phyloP scores from a whole-genome alignment of 2,888 invertebrate species.

The Aleiodes leptofemur region DNA sequence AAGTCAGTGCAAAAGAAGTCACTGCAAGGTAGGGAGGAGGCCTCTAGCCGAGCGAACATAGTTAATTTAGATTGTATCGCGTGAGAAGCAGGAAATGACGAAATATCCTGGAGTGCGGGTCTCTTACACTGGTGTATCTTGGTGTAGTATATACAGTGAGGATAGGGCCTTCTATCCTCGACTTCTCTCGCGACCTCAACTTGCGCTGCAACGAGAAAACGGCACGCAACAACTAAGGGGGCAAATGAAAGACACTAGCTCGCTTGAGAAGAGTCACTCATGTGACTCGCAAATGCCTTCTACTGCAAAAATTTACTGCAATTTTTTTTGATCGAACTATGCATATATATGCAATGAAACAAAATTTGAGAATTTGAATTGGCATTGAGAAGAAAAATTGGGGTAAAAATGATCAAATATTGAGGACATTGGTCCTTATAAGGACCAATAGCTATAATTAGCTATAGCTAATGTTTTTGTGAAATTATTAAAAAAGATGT shows the following conservation, averaged over 20 bases:
- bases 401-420: too few relatives aligned
- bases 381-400: too few relatives aligned
- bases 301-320: too few relatives aligned
- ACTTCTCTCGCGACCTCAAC: conserved; percentile 69
- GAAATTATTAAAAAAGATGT: too few relatives aligned
- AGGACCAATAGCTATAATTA: too few relatives aligned
- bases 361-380: too few relatives aligned
- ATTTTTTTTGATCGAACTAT: too few relatives aligned
- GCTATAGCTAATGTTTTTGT: too few relatives aligned
- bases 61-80: conserved; percentile 76
- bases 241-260: conserved; percentile 19
- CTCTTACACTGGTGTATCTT: conserved; percentile 68
- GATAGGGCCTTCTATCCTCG: conserved; percentile 44
- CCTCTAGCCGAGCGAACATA: conserved; percentile 75
- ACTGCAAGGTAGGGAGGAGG: conserved; percentile 66
- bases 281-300: not conserved
- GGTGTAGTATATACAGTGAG: not conserved
- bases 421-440: too few relatives aligned
- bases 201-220: conserved; percentile 48
- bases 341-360: too few relatives aligned
- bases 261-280: conserved; percentile 28
- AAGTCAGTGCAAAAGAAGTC: conserved; percentile 35
- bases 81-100: conserved; percentile 76
- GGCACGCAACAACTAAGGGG: conserved; percentile 38
- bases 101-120: conserved; percentile 75